Percentiles rank a stretch among this genome's conserved stretches.
phyloP scores from a whole-genome alignment of 2,797 vertebrate genomes.

The Spinibarbus caldwelli region DNA sequence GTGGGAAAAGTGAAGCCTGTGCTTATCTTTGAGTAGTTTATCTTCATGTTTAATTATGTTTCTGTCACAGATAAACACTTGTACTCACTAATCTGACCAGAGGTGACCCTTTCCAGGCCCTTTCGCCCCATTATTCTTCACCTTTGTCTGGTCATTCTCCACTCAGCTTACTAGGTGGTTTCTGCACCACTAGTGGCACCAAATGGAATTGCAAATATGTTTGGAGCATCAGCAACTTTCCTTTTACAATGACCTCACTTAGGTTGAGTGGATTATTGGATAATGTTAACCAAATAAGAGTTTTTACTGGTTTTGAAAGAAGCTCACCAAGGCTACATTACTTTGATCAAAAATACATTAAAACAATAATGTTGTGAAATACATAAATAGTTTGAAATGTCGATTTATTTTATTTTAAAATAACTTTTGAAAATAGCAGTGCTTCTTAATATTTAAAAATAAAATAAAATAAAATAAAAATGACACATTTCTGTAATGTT shows the following conservation, averaged over 20 bases:
- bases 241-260: background rate
- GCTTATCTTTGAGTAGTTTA: background rate
- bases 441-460: too few relatives aligned
- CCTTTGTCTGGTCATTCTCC: background rate
- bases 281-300: background rate
- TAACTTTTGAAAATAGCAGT: too few relatives aligned
- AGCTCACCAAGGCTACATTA: too few relatives aligned
- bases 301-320: too few relatives aligned
- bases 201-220: background rate
- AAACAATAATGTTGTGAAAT: too few relatives aligned
- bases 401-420: background rate
- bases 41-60: conserved; percentile 17
- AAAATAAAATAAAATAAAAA: too few relatives aligned
- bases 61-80: conserved; percentile 27
- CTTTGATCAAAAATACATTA: background rate
- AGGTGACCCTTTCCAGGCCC: background rate
- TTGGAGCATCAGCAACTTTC: background rate
- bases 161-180: background rate
- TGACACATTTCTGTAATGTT: too few relatives aligned
- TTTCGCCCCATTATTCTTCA: background rate
- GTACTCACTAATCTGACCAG: background rate
- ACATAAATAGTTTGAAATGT: background rate
- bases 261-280: background rate
- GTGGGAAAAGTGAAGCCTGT: background rate
- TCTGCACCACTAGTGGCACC: background rate